Base-by-base conservation (phyloP, 2,113 vertebrate genomes). In the Oxyruncus cristatus region DNA sequence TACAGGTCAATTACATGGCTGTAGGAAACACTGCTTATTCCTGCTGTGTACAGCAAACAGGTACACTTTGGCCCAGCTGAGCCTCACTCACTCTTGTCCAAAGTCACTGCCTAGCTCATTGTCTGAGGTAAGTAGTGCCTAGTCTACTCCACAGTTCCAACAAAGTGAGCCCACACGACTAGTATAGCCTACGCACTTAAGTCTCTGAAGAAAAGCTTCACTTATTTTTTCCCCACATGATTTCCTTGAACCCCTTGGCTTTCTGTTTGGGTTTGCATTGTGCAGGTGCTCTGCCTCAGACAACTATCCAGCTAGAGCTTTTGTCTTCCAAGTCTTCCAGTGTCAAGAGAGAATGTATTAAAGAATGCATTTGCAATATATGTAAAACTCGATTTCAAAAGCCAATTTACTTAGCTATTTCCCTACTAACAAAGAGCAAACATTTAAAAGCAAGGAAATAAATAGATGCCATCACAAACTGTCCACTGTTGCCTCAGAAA, bases 401-500 rank as follows among this genome's bases (percentile, higher is more conserved):
- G 44, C 17, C 56, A 94, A 73, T 96, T 93, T 95, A 46, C 59
- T 72, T 83, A 92, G 65, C 68, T 77, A 52, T 95, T 79, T 88
- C 73, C 37, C 37, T 84, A 21, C 77, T 78, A 93, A 91, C 80
- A 96, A 93, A 84, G 49, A 56, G 85, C 49, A 79, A 93, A 72
- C 15, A 67, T 24, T 88, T 96, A 87, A 92, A 89, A 91, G 52
- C 80, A 85, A 95, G 37, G 47, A 92, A 95, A 95, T 94, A 7
- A 95, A 87, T 81, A 94, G 72, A 81, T 80, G 30, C 17, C 73
- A 44, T 89, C 41, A 67, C 37, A 66, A 58, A 72, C 56, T 71
- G 86, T 87, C 88, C 76, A 46, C 41, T 81, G 70, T 49, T 93
- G 35, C 49, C 66, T 94, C 71, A 78, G 49, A 78, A 92, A 92